These are phyloP conservation scores for Ctenicera cuprea DNA, from an alignment of 2,888 invertebrate genomes.

Conservation along the genomic window DNA sequence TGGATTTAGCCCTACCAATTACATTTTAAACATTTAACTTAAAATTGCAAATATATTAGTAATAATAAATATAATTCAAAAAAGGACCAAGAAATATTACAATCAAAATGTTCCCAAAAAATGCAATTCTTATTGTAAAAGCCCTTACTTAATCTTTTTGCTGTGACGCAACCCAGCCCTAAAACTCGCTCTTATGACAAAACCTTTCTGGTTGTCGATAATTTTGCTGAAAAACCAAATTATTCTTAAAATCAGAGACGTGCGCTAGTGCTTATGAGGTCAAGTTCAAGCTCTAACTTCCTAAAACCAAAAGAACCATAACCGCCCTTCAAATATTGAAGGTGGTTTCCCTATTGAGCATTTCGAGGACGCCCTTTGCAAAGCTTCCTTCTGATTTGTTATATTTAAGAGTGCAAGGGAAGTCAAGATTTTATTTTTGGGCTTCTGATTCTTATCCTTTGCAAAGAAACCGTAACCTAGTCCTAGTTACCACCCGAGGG, in stretches of 20 bases:
- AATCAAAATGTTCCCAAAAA: no score
- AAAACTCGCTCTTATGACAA: no score
- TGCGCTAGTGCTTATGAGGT: not conserved
- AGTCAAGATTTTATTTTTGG: not conserved
- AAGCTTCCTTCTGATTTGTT: not conserved
- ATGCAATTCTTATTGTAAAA: no score
- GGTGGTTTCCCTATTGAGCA: not conserved
- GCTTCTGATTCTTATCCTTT: not conserved
- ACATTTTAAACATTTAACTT: no score
- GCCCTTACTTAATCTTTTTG: no score
- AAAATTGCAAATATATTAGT: no score
- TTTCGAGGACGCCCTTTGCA: not conserved
- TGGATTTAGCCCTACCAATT: no score
- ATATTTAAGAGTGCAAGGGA: not conserved
- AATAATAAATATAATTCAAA: no score
- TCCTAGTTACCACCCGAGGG: conserved; percentile 37
- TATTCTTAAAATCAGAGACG: no score
- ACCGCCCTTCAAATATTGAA: conserved; percentile 13
- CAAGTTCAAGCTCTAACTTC: conserved; percentile 5
- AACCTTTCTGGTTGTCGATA: not conserved
- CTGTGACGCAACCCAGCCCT: no score
- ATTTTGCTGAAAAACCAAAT: no score
- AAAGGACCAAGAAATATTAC: no score
- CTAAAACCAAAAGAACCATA: not conserved
- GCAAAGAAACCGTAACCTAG: conserved; percentile 37